Percentiles rank a stretch among this genome's conserved stretches.
Conservation (phyloP, 2,113 vertebrate genomes). For the Leiothrix lutea region DNA sequence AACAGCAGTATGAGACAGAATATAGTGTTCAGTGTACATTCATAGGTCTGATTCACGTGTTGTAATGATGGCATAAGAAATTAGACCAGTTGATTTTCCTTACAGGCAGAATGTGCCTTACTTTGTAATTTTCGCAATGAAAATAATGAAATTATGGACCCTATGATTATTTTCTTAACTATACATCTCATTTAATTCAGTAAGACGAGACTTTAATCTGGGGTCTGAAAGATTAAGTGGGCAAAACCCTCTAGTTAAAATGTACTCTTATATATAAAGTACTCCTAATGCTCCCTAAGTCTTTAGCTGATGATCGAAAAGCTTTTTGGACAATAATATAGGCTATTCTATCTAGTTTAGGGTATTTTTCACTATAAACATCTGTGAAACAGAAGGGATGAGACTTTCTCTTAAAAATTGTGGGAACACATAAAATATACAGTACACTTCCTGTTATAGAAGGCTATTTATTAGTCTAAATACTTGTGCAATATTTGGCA, state of each 20-base stretch:
- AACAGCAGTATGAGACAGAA: not conserved
- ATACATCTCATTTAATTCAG: not conserved
- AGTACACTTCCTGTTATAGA: constrained; percentile 55
- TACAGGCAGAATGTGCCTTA: not conserved
- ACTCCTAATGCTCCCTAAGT: not conserved
- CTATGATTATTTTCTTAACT: not conserved
- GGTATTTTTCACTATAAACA: not conserved
- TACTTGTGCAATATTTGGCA: constrained; percentile 64
- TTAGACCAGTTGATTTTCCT: not conserved
- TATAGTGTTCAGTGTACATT: not conserved
- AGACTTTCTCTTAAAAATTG: constrained; percentile 48
- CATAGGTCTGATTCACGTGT: not conserved
- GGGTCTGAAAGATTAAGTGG: not conserved
- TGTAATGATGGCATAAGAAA: not conserved
- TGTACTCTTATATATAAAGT: not conserved
- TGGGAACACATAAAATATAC: constrained; percentile 64
- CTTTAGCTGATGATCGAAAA: not conserved
- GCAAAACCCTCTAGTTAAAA: not conserved
- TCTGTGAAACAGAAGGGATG: constrained; percentile 50
- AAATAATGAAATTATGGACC: not conserved
- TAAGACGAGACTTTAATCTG: not conserved
- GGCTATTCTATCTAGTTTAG: not conserved
- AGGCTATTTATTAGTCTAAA: constrained; percentile 60
- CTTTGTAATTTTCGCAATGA: not conserved
- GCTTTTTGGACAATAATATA: not conserved